A percentile compares a stretch with the other conserved stretches of the same genome.
Conservation (phyloP, 2,888 invertebrate species). For the Chrysopilus asiliformis region DNA sequence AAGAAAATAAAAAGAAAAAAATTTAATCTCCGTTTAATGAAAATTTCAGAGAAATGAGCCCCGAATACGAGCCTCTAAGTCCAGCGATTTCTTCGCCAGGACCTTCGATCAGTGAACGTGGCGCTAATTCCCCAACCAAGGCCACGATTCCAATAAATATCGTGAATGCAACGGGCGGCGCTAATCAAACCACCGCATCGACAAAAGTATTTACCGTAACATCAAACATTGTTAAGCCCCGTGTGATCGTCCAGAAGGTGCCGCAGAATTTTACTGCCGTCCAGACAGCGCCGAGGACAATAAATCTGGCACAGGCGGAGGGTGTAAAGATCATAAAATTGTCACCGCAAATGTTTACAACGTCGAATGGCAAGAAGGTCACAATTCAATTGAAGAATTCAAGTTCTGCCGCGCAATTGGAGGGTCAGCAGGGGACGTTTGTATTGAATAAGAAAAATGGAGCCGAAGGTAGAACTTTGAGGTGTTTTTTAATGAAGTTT, state of each 20-base stretch:
- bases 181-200: background rate
- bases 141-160: no score
- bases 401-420: constrained; percentile 16
- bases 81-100: constrained; percentile 18
- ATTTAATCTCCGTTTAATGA: background rate
- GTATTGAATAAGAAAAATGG: constrained; percentile 17
- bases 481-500: background rate
- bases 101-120: constrained; percentile 17
- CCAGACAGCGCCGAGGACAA: constrained; percentile 1
- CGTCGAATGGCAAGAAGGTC: constrained; percentile 16
- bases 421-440: constrained; percentile 18
- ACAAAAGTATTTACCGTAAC: background rate
- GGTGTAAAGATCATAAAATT: constrained; percentile 19
- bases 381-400: constrained; percentile 20
- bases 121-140: no score
- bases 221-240: constrained; percentile 10
- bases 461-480: constrained; percentile 16
- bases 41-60: constrained; percentile 18
- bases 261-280: constrained; percentile 16
- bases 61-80: constrained; percentile 19
- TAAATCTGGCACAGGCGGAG: constrained; percentile 10
- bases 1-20: constrained; percentile 1
- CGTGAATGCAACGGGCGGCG: background rate
- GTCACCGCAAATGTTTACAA: constrained; percentile 16
- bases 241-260: constrained; percentile 20